Evolutionary conservation across 2,888 invertebrate genomes (phyloP), one percentile per base, ranked within the genome.

Genomic region (Scaptomyza polygonia): DNA sequence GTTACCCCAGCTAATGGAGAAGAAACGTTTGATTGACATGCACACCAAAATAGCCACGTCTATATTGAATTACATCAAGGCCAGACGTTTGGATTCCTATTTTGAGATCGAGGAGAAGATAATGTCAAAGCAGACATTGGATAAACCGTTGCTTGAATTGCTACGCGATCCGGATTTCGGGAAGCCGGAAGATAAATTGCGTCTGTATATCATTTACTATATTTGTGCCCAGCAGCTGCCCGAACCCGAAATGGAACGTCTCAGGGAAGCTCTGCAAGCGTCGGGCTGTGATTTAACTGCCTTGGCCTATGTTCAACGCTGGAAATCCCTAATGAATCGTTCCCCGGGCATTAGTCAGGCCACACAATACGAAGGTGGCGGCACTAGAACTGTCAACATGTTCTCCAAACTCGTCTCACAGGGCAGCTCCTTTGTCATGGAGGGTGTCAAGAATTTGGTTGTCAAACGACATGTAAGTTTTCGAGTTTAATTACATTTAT

Each of bases 61-160:
- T 11, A 96, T 97, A 77, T 92, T 97, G 61, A 96, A 97, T 91
- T 94, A 93, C 52, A 97, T 97, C 45, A 97, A 98, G 93, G 94
- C 95, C 0, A 93, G 99, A 54, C 95, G 99, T 77, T 92, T 99
- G 52, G 99, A 99, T 91, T 97, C 97, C 0, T 97, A 97, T 89
- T 99, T 99, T 90, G 99, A 99, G 92, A 93, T 98, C 65, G 99
- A 99, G 93, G 99, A 99, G 90, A 99, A 99, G 92, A 95, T 99
- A 47, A 97, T 99, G 97, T 97, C 96, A 51, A 96, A 96, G 92
- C 94, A 95, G 77, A 94, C 95, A 5, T 92, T 96, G 62, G 98
- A 97, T 89, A 96, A 96, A 90, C 95, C 96, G 25, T 93, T 98
- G n/a, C 92, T 97, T 89, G 98, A 99, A 79, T 93, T 98, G 39